Conservation (phyloP, 2,797 vertebrate genomes). For the Semaprochilodus insignis region DNA sequence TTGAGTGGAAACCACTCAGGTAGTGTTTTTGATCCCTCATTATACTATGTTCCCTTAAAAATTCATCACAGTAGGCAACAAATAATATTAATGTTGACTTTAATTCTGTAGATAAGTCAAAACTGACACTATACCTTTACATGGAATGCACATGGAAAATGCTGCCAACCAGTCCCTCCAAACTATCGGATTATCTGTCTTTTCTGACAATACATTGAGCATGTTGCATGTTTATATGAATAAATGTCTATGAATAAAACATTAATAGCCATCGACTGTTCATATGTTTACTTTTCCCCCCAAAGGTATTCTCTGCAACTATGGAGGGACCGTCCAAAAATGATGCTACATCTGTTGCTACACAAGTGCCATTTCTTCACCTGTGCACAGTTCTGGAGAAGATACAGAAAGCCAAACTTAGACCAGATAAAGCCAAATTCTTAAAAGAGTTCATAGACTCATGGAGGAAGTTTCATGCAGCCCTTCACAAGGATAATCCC, state of each 20-base stretch:
- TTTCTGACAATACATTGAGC: background rate
- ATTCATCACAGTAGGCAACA: too few relatives aligned
- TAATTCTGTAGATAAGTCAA: too few relatives aligned
- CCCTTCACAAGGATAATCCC: slow-evolving; percentile 86
- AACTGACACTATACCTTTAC: too few relatives aligned
- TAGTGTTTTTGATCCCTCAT: too few relatives aligned
- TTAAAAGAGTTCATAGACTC: slow-evolving; percentile 90
- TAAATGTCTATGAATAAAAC: too few relatives aligned
- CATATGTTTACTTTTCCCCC: background rate
- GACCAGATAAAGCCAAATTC: slow-evolving; percentile 86
- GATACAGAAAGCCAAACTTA: slow-evolving; percentile 89
- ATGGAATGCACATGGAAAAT: too few relatives aligned
- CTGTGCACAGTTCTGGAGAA: slow-evolving; percentile 90
- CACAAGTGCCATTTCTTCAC: slow-evolving; percentile 89
- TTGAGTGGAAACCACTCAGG: too few relatives aligned
- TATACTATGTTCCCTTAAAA: too few relatives aligned
- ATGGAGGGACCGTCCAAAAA: slow-evolving; percentile 70
- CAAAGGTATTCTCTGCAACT: background rate
- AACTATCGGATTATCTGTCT: background rate
- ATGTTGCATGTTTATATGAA: too few relatives aligned
- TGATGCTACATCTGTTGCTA: slow-evolving; percentile 76
- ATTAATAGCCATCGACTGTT: background rate
- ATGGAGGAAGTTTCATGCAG: slow-evolving; percentile 91
- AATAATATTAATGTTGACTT: too few relatives aligned
- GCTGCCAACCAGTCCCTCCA: too few relatives aligned